Conservation (phyloP, 2,797 vertebrate species). For the Taenioides sp. region DNA sequence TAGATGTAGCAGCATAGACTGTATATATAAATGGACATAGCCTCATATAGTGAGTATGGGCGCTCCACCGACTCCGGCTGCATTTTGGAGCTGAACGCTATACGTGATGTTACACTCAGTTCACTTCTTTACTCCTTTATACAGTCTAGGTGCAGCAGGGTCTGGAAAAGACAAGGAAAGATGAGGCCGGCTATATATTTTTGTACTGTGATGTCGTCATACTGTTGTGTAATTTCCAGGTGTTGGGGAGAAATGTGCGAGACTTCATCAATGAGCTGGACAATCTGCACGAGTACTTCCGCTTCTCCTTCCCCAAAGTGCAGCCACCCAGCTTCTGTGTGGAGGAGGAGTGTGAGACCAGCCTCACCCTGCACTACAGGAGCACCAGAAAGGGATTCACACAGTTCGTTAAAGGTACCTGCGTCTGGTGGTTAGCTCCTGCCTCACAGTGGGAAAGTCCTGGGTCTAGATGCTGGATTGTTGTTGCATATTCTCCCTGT, state of each 20-base stretch:
- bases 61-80: too few species aligned
- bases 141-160: too few species aligned
- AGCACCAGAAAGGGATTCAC: constrained; percentile 81
- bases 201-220: background rate
- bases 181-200: too few species aligned
- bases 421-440: background rate
- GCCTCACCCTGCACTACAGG: constrained; percentile 76
- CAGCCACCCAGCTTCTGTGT: constrained; percentile 82
- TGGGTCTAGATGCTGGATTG: background rate
- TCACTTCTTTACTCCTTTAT: too few species aligned
- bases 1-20: too few species aligned
- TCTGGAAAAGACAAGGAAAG: too few species aligned
- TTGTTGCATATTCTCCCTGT: background rate
- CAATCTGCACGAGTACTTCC: constrained; percentile 81
- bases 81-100: too few species aligned
- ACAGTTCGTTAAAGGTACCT: constrained; percentile 79
- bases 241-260: constrained; percentile 75
- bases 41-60: too few species aligned
- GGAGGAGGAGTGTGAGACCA: constrained; percentile 80
- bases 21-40: too few species aligned
- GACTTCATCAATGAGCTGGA: constrained; percentile 83
- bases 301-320: constrained; percentile 80
- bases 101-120: too few species aligned
- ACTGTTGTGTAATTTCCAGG: constrained; percentile 43
- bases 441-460: too few species aligned